Conservation (phyloP, 2,113 vertebrate genomes). For the Callocephalon fimbriatum region DNA sequence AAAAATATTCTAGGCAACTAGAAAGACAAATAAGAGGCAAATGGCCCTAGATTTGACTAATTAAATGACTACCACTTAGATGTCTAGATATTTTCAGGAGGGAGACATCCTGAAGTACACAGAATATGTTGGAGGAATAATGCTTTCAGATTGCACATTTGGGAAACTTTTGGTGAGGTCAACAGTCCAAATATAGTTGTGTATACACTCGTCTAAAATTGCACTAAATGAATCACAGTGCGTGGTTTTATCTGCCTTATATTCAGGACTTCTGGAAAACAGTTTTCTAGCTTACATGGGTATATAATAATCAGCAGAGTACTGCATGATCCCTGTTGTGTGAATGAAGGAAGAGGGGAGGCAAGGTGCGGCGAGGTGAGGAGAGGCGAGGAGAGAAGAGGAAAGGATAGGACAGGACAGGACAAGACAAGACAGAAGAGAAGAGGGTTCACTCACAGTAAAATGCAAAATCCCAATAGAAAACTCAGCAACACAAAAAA, state of each 20-base stretch:
- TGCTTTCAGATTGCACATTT: not conserved
- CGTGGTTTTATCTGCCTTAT: not conserved
- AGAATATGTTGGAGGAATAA: not conserved
- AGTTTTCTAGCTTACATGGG: not conserved
- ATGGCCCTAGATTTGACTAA: not conserved
- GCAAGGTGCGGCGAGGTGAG: not conserved
- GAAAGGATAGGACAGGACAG: no score
- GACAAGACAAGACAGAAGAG: not conserved
- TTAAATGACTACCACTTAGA: not conserved
- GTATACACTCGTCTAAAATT: not conserved
- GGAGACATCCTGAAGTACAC: not conserved
- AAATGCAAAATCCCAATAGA: not conserved
- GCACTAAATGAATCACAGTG: not conserved
- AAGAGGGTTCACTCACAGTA: not conserved
- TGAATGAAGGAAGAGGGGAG: rapidly evolving
- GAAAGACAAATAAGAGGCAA: not conserved
- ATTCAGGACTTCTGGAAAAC: not conserved
- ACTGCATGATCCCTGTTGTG: not conserved
- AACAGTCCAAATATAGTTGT: not conserved
- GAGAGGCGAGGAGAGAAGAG: not conserved
- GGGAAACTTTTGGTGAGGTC: not conserved
- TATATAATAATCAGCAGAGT: not conserved
- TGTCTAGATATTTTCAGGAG: not conserved
- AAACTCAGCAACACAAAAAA: not conserved
- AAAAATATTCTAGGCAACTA: not conserved